These are phyloP conservation scores for Trigoniulus corallinus DNA, from an alignment of 1,140 invertebrate species.

Conservation along the genomic window DNA sequence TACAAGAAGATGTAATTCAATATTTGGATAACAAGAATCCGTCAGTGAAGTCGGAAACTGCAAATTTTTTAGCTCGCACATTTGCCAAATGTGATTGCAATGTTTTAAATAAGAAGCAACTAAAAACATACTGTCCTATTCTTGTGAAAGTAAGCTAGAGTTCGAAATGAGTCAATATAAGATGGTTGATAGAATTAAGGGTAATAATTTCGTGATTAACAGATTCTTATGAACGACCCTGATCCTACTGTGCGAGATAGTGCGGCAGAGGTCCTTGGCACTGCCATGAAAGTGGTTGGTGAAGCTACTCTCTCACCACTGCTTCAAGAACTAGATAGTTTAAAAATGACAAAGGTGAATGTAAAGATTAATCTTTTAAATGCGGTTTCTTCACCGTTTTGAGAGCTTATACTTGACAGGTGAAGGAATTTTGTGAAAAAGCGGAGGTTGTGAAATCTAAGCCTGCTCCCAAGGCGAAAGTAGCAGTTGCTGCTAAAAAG, in stretches of 20 bases:
- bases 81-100: constrained; percentile 61
- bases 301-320: constrained; percentile 78
- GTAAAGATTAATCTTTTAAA: constrained; percentile 1
- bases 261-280: constrained; percentile 79
- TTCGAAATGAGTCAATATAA: no score
- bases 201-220: no score
- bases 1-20: constrained; percentile 66
- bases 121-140: constrained; percentile 65
- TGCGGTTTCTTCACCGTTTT: constrained; percentile 4
- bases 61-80: constrained; percentile 66
- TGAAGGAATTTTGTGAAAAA: constrained; percentile 86
- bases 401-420: constrained; percentile 28
- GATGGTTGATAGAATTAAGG: no score
- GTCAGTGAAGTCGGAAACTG: constrained; percentile 78
- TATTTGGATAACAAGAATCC: constrained; percentile 91
- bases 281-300: constrained; percentile 79
- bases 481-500: constrained; percentile 23
- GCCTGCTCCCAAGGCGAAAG: constrained; percentile 26
- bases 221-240: constrained; percentile 66
- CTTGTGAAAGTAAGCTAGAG: constrained; percentile 45
- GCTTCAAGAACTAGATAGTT: constrained; percentile 65
- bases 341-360: constrained; percentile 75
- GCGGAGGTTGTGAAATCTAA: constrained; percentile 53
- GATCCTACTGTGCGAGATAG: constrained; percentile 71
- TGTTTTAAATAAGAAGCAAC: constrained; percentile 75